These are phyloP conservation scores for Oscheius sp. DNA, from an alignment of 2,888 invertebrate genomes.

Conservation along the genomic window DNA sequence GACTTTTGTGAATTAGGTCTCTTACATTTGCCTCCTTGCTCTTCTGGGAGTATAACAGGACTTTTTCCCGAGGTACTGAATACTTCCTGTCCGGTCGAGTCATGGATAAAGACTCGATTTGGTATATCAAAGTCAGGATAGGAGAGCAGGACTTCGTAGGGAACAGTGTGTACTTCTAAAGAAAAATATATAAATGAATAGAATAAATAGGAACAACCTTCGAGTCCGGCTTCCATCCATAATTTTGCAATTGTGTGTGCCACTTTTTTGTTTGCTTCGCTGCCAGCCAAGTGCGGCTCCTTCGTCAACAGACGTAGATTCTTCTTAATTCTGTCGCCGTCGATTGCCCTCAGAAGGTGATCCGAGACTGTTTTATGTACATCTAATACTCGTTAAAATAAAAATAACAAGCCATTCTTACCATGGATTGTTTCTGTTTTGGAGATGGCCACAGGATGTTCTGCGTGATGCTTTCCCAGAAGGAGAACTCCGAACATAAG, in stretches of 20 bases:
- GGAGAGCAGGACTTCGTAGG: constrained; percentile 70
- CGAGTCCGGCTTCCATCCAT: constrained; percentile 65
- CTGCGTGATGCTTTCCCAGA: constrained; percentile 55
- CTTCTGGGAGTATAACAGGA: constrained; percentile 65
- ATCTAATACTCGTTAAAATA: constrained; percentile 39
- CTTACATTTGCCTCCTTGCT: constrained; percentile 66
- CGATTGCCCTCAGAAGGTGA: constrained; percentile 46
- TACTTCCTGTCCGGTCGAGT: constrained; percentile 37
- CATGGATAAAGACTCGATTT: constrained; percentile 50
- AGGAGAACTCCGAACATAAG: constrained; percentile 41
- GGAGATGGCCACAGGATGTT: constrained; percentile 40
- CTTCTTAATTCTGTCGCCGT: constrained; percentile 56
- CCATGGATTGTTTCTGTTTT: constrained; percentile 50
- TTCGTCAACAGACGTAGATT: constrained; percentile 57
- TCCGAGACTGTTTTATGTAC: constrained; percentile 42
- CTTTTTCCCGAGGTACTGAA: constrained; percentile 64
- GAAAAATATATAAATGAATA: background rate
- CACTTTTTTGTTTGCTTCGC: constrained; percentile 63
- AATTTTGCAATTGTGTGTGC: constrained; percentile 65
- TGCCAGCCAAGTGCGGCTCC: constrained; percentile 69
- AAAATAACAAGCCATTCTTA: constrained; percentile 3
- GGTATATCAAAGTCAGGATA: constrained; percentile 70
- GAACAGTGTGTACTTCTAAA: constrained; percentile 58
- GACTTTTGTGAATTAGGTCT: background rate
- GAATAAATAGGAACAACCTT: constrained; percentile 52